Base-by-base conservation (phyloP, 1,140 invertebrate species). In the Cephus cinctus region DNA sequence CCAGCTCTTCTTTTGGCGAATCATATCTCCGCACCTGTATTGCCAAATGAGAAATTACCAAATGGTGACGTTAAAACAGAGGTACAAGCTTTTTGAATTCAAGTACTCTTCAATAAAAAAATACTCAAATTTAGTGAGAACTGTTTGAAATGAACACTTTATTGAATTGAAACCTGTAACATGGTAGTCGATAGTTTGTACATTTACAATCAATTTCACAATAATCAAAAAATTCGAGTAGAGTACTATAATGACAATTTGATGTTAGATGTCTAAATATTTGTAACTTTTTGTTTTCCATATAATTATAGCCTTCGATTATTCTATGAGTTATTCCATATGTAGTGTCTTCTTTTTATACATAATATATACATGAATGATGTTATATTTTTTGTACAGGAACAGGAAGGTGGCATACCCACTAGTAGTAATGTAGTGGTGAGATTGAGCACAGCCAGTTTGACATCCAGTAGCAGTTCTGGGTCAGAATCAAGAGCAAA, bases 391-490 rank as follows among this genome's bases (percentile, higher is more conserved):
- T 30, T 9, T 51, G n/a, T 45, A 27, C 11, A 67, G 52, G 67
- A 67, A 35, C 31, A 58, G 12, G 56, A 59, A 43, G 45, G 22
- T 9, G 40, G 48, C 15, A 43, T 56, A 14, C 40, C 43, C n/a
- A 47, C 54, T 5, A 56, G 58, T 27, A 54, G 50, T 16, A 55
- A 67, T 41, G 53, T 59, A n/a, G 54, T 60, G 0, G 74, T 76
- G 5, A 59, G 77, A 43, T 54, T 80, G 5, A 79, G 78, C 44
- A 73, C 73, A 1, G 65, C 71, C 1, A 80, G 78, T 48, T 57
- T 79, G 14, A 76, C 77, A 2, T 81, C 79, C 2, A 80, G 77
- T 32, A 78, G 75, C 43, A 80, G 78, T 59, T 75, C 71, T 11
- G 66, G 72, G 6, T 73, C 71, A 1, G 65, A 71, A 5, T 46